These are phyloP conservation scores for Manacus vitellinus DNA, from an alignment of 2,113 vertebrate species.

Conservation along the genomic window DNA sequence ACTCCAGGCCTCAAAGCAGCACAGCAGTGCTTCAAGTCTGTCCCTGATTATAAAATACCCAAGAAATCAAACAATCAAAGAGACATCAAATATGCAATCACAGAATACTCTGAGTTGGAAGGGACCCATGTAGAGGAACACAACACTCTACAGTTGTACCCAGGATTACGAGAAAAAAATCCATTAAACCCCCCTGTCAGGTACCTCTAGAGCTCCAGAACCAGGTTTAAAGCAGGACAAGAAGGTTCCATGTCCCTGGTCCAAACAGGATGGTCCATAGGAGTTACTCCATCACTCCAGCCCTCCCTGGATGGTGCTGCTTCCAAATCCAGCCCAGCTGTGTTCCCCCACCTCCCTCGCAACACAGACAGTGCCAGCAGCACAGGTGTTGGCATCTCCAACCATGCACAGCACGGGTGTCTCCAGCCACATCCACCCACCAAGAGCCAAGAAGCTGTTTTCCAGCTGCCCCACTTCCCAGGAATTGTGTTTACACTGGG, in stretches of 20 bases:
- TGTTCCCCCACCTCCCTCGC: fast-evolving
- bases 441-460: fast-evolving
- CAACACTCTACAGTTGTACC: fast-evolving
- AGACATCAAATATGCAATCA: not conserved
- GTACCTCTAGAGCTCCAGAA: not conserved
- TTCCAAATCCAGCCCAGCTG: not conserved
- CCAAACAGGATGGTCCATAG: fast-evolving
- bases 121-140: not conserved
- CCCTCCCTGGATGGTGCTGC: not conserved
- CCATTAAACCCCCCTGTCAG: not conserved
- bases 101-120: not conserved
- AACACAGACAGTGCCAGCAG: not conserved
- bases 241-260: fast-evolving
- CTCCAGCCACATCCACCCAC: fast-evolving
- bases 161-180: not conserved
- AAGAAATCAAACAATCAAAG: not conserved
- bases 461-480: not conserved
- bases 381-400: not conserved
- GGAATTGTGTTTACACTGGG: not conserved
- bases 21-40: not conserved
- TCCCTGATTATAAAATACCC: not conserved
- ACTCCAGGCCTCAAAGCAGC: not conserved
- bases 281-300: not conserved
- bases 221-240: not conserved
- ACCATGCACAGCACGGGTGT: fast-evolving